phyloP scores from a whole-genome alignment of 2,797 vertebrate genomes.

The Sparus aurata region DNA sequence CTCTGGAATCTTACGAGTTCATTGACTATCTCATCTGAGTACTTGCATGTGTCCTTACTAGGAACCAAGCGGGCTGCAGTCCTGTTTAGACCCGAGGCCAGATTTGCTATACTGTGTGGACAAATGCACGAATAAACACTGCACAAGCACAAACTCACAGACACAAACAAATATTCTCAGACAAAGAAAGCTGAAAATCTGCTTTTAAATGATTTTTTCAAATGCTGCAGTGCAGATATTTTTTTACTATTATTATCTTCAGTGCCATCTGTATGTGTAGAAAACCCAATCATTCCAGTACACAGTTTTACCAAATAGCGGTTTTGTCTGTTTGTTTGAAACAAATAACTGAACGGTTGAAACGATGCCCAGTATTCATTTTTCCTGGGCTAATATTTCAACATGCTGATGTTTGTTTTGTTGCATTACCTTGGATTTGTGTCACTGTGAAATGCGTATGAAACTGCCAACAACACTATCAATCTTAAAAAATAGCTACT shows the following conservation, averaged over 20 bases:
- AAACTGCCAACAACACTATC: background rate
- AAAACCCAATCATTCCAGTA: conserved; percentile 1
- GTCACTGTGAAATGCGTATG: conserved; percentile 1
- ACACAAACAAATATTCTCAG: background rate
- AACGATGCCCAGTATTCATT: conserved; percentile 12
- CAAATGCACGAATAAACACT: conserved; percentile 10
- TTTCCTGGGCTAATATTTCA: conserved; percentile 9
- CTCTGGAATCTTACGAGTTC: conserved; percentile 33
- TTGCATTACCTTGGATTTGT: conserved; percentile 5
- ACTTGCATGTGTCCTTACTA: conserved; percentile 23
- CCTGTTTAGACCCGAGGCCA: background rate
- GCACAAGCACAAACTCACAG: background rate
- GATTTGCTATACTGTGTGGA: conserved; percentile 29
- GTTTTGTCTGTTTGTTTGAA: conserved; percentile 9
- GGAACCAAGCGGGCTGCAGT: conserved; percentile 9
- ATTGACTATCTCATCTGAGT: conserved; percentile 37
- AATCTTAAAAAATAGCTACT: background rate
- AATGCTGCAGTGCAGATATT: background rate
- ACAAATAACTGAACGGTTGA: conserved; percentile 23
- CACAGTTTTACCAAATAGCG: conserved; percentile 1
- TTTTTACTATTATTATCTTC: background rate
- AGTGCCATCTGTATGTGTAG: conserved; percentile 1
- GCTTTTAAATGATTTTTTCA: background rate
- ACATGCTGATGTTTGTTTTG: conserved; percentile 9
- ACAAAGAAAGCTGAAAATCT: background rate